A percentile compares a stretch with the other conserved stretches of the same genome.
Conservation (phyloP, 1,140 invertebrate species). For the Calephelis nemesis region DNA sequence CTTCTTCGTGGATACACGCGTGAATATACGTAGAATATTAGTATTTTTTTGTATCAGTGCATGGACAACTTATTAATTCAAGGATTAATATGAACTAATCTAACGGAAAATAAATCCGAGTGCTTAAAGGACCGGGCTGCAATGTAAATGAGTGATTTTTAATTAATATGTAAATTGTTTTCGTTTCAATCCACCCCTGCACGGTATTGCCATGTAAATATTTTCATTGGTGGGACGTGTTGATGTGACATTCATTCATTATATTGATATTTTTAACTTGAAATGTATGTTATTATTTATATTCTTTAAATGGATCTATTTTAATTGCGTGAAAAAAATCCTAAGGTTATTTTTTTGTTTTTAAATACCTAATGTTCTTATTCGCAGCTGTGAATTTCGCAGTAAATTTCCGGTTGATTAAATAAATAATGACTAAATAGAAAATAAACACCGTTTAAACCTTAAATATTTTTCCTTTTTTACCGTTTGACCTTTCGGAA, state of each 20-base stretch:
- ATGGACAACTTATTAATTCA: neutral
- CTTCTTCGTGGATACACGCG: neutral
- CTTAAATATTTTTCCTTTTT: too few species aligned
- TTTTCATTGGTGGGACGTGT: neutral
- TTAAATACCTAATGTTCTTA: too few species aligned
- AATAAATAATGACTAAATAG: too few species aligned
- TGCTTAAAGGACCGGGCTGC: neutral
- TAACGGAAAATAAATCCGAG: neutral
- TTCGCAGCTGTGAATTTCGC: too few species aligned
- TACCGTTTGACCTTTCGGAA: too few species aligned
- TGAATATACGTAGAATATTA: neutral
- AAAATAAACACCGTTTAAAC: too few species aligned
- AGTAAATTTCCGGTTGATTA: too few species aligned
- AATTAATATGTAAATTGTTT: constrained; percentile 4
- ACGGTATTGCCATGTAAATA: constrained; percentile 3
- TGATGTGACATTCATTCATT: neutral
- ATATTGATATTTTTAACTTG: neutral
- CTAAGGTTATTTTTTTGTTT: too few species aligned
- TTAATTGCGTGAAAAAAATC: too few species aligned
- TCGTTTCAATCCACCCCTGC: neutral
- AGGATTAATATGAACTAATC: neutral
- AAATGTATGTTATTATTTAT: neutral
- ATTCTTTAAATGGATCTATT: too few species aligned
- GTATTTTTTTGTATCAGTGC: neutral
- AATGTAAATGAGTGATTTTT: neutral